These are phyloP conservation scores for Hydroisotoma schaefferi DNA, from an alignment of 2,888 invertebrate species.

Conservation along the genomic window DNA sequence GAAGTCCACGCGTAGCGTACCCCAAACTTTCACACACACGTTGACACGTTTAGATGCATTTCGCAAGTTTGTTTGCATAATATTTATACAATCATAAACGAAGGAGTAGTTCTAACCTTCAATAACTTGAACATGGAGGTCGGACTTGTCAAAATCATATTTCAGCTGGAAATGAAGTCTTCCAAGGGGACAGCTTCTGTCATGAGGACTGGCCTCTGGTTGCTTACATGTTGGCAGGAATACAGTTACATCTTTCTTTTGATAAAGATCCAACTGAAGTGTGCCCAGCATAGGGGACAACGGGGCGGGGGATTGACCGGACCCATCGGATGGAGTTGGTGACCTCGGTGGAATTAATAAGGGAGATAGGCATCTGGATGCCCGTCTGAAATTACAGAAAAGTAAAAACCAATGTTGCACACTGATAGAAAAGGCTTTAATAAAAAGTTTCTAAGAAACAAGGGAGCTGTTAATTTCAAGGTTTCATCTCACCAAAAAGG, in stretches of 20 bases:
- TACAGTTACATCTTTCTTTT: constrained; percentile 72
- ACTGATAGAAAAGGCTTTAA: too few species aligned
- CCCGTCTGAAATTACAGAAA: too few species aligned
- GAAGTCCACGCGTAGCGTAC: too few species aligned
- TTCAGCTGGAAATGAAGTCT: constrained; percentile 77
- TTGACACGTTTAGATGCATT: too few species aligned
- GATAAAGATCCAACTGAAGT: constrained; percentile 81
- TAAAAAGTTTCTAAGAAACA: too few species aligned
- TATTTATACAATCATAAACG: too few species aligned
- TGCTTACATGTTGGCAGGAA: constrained; percentile 61
- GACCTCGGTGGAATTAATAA: constrained; percentile 61
- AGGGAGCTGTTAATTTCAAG: too few species aligned
- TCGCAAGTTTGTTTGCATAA: too few species aligned
- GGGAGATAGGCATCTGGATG: constrained; percentile 67
- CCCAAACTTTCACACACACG: too few species aligned
- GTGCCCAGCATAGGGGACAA: constrained; percentile 64
- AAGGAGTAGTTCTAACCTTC: too few species aligned
- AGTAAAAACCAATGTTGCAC: too few species aligned
- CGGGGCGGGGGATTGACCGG: constrained; percentile 55
- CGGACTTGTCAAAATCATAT: constrained; percentile 85
- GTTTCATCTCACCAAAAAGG: too few species aligned
- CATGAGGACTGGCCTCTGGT: constrained; percentile 59
- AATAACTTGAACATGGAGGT: constrained; percentile 84
- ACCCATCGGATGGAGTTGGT: constrained; percentile 46
- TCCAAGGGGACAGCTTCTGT: constrained; percentile 58